These are phyloP conservation scores for Amphipyra tragopoginis DNA, from an alignment of 2,888 invertebrate genomes.

Conservation along the genomic window DNA sequence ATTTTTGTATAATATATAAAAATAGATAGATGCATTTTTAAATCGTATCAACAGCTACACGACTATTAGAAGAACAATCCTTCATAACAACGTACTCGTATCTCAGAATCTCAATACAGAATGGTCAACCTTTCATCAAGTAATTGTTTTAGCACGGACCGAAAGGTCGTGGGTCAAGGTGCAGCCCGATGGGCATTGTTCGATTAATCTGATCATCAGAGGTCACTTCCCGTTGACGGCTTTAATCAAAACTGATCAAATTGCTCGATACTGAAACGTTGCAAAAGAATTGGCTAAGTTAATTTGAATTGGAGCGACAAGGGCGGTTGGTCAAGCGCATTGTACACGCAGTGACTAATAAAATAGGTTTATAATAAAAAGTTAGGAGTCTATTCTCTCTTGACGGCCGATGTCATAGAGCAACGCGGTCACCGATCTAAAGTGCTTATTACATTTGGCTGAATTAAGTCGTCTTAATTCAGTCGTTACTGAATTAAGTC, in stretches of 20 bases:
- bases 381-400: no score
- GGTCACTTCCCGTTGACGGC: conserved; percentile 54
- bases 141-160: conserved; percentile 63
- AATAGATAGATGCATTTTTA: background rate
- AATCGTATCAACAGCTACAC: background rate
- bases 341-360: background rate
- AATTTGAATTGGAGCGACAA: conserved; percentile 12
- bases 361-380: no score
- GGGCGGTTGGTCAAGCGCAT: background rate
- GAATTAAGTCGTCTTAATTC: no score
- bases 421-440: no score
- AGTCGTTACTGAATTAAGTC: no score
- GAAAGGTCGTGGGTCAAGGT: conserved; percentile 72
- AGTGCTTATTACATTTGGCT: no score
- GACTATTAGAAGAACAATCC: conserved; percentile 26
- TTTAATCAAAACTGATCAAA: conserved; percentile 31
- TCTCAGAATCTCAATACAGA: conserved; percentile 48
- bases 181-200: conserved; percentile 59
- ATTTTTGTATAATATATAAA: no score
- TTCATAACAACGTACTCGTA: conserved; percentile 39
- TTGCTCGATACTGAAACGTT: conserved; percentile 22
- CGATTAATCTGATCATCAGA: conserved; percentile 60
- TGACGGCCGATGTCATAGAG: no score
- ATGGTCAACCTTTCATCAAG: conserved; percentile 68
- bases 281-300: conserved; percentile 32